Evolutionary conservation across 1,140 invertebrate species (phyloP), one percentile per base, ranked within the genome.

Genomic region (Chelonus insularis): DNA sequence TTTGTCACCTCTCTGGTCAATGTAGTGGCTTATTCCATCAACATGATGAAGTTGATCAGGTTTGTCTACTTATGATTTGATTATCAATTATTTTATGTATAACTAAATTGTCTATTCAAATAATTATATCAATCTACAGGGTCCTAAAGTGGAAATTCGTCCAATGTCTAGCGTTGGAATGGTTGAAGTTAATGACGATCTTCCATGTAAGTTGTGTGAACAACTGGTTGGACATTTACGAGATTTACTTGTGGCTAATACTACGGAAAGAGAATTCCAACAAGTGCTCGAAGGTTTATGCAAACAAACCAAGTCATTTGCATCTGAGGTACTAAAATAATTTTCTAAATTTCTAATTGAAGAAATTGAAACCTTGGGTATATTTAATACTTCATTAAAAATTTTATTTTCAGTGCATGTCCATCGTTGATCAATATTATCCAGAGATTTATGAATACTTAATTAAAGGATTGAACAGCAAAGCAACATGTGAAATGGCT

Each of bases 141-240:
- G 61, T 9, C 61, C 69, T 36, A 72, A 77, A 11, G 80, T 88
- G 58, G 79, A 88, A 71, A 86, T 87, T 36, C 82, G 79, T 23
- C 82, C 84, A 29, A 60, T 82, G 21, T 85, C 84, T 2, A 81
- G 81, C 51, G 79, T 85, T 64, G 86, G 85, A 37, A 78, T 84
- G 72, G 82, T 85, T 14, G 77, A 78, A 54, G 68, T 84, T 1
- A 63, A 57, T 43, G 89, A 91, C 71, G 90, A 92, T 75, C 74
- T 93, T 32, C 88, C 92, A 12, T 96, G 93, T 73, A 89, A 94
- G 64, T 84, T 95, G 43, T 95, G 93, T 73, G 86, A 92, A 71
- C 89, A 93, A 76, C 72, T 95, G 18, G 89, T 95, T 0, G 78
- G 80, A 32, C 92, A 95, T 81, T 78, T 94, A 59, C 86, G 85